Percentiles rank a stretch among this genome's conserved stretches.
These are phyloP conservation scores for Papilio machaon DNA, from an alignment of 1,140 invertebrate genomes.

Conservation along the genomic window DNA sequence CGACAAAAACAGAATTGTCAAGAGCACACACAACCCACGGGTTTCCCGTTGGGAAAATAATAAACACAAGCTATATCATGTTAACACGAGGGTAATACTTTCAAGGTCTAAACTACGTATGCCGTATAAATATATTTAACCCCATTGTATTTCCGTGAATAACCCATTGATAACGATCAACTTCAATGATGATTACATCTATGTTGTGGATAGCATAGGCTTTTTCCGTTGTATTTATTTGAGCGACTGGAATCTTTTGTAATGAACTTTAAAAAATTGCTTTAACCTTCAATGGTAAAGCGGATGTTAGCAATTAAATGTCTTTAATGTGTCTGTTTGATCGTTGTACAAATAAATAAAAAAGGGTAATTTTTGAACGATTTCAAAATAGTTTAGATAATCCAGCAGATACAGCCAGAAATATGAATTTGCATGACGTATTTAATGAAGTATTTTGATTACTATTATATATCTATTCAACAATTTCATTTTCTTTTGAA, in stretches of 20 bases:
- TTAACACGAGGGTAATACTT: constrained; percentile 14
- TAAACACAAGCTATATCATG: background rate
- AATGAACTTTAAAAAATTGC: too few species aligned
- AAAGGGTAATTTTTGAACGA: too few species aligned
- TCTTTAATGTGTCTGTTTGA: too few species aligned
- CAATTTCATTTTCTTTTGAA: background rate
- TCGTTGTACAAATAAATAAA: too few species aligned
- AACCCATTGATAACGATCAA: constrained; percentile 16
- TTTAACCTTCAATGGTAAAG: too few species aligned
- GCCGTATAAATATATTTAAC: background rate
- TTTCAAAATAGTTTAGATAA: too few species aligned
- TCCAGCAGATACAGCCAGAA: too few species aligned
- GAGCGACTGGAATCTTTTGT: background rate
- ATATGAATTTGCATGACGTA: too few species aligned
- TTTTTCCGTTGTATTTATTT: background rate
- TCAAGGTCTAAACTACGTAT: background rate
- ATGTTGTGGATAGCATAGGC: background rate
- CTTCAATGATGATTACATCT: background rate
- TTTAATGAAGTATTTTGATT: background rate
- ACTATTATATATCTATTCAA: background rate
- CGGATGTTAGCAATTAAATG: too few species aligned
- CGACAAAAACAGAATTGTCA: background rate
- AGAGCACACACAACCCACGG: background rate
- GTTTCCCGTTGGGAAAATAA: constrained; percentile 20
- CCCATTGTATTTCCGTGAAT: background rate